phyloP scores from a whole-genome alignment of 1,140 invertebrate genomes.

The Lutraria rhynchaena region DNA sequence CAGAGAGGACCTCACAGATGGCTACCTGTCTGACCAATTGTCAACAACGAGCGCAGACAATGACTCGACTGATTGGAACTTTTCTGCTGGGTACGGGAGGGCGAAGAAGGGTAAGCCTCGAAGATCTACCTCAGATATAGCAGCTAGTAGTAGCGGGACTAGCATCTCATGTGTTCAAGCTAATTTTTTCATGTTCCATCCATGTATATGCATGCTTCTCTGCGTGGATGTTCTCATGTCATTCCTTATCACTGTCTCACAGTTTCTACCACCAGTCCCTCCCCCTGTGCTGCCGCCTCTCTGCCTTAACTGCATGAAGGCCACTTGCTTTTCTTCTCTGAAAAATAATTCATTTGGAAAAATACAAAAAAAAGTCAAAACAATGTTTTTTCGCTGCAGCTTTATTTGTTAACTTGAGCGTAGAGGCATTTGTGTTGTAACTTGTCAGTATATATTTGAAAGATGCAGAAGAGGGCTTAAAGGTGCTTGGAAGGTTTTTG shows the following conservation, averaged over 20 bases:
- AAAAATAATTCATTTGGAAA: neutral
- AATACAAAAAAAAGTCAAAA: conserved; percentile 7
- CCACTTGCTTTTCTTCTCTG: conserved; percentile 49
- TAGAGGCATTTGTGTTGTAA: neutral
- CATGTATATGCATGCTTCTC: conserved; percentile 57
- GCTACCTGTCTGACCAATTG: conserved; percentile 54
- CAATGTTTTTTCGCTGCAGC: conserved; percentile 15
- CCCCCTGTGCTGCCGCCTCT: conserved; percentile 51
- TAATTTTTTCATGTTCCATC: conserved; percentile 38
- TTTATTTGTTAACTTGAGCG: conserved; percentile 19
- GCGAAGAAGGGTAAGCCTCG: conserved; percentile 61
- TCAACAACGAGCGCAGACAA: conserved; percentile 45
- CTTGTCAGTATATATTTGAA: neutral
- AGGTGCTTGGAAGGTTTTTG: conserved; percentile 46
- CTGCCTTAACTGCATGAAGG: conserved; percentile 58
- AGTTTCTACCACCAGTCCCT: conserved; percentile 35
- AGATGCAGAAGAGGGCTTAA: conserved; percentile 35
- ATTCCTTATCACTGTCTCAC: conserved; percentile 45
- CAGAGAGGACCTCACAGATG: conserved; percentile 45
- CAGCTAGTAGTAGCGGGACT: conserved; percentile 43
- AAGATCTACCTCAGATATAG: conserved; percentile 54
- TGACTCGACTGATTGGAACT: conserved; percentile 21
- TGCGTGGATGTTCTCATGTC: conserved; percentile 54
- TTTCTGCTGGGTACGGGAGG: conserved; percentile 59
- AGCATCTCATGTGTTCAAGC: conserved; percentile 35